These are phyloP conservation scores for Catalaphyllia jardinei DNA, from an alignment of 64 coral and sea anemone species.

Conservation along the genomic window DNA sequence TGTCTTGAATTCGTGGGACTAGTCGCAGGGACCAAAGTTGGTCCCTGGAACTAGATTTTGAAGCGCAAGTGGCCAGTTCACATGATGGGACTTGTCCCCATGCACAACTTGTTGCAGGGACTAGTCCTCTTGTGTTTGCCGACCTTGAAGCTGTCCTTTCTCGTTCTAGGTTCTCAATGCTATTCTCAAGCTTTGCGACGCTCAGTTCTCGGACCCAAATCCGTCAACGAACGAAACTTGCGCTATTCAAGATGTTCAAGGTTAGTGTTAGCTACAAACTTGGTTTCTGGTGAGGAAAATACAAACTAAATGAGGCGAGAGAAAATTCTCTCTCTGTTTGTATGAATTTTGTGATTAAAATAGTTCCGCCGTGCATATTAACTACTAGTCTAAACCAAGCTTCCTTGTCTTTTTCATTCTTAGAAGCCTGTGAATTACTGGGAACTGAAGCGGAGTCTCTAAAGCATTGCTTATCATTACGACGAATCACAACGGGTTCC, in stretches of 20 bases:
- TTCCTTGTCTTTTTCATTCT: neutral
- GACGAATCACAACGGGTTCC: constrained; percentile 72
- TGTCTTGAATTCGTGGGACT: too few species aligned
- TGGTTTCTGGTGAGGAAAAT: too few species aligned
- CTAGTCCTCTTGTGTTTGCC: too few species aligned
- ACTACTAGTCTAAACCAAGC: neutral
- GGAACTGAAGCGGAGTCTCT: constrained; percentile 26
- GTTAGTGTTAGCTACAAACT: neutral
- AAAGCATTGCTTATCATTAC: constrained; percentile 42
- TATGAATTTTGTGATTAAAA: too few species aligned
- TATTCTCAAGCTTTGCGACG: constrained; percentile 29
- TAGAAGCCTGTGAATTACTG: constrained; percentile 34
- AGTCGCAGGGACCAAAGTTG: too few species aligned
- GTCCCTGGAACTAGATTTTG: too few species aligned
- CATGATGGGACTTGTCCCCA: too few species aligned
- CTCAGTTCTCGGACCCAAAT: constrained; percentile 10
- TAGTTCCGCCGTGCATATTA: too few species aligned
- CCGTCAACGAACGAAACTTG: neutral
- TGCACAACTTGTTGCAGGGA: too few species aligned
- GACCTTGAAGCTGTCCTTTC: neutral
- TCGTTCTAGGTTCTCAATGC: constrained; percentile 42
- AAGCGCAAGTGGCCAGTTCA: too few species aligned
- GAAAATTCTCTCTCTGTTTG: too few species aligned
- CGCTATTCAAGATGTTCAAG: neutral
- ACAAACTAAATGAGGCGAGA: too few species aligned